Conservation (phyloP, 2,797 vertebrate species). For the Melopsittacus undulatus region DNA sequence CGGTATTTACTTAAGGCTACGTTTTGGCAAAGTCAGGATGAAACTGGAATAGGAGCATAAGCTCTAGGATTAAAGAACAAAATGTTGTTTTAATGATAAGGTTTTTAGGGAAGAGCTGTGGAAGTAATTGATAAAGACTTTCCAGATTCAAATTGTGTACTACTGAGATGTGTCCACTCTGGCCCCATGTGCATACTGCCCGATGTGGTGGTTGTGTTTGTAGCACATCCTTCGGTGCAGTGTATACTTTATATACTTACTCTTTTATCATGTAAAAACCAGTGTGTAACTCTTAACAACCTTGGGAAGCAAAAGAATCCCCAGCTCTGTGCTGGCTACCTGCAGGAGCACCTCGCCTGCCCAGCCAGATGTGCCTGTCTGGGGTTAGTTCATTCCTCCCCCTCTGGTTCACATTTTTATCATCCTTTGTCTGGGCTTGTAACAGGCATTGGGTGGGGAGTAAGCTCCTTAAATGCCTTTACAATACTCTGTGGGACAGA, state of each 20-base stretch:
- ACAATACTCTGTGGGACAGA: neutral
- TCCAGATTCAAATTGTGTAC: neutral
- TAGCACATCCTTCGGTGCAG: neutral
- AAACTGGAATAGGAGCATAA: neutral
- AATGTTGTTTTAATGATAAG: neutral
- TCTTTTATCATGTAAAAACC: neutral
- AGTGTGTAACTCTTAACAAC: neutral
- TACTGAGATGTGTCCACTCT: neutral
- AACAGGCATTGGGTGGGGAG: neutral
- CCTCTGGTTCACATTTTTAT: neutral
- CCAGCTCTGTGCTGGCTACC: neutral
- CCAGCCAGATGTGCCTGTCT: neutral
- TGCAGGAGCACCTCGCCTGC: neutral
- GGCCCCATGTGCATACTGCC: neutral
- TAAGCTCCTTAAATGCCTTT: neutral
- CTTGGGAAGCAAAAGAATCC: neutral
- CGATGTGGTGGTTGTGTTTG: neutral
- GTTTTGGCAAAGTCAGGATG: neutral
- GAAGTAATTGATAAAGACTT: neutral
- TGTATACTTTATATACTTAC: neutral
- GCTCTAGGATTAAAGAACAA: neutral
- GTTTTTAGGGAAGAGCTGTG: neutral
- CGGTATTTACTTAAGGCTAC: neutral
- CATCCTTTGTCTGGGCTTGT: conserved; percentile 16
- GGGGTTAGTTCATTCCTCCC: neutral